Conservation (phyloP, 1,140 invertebrate genomes). For the Calephelis virginiensis region DNA sequence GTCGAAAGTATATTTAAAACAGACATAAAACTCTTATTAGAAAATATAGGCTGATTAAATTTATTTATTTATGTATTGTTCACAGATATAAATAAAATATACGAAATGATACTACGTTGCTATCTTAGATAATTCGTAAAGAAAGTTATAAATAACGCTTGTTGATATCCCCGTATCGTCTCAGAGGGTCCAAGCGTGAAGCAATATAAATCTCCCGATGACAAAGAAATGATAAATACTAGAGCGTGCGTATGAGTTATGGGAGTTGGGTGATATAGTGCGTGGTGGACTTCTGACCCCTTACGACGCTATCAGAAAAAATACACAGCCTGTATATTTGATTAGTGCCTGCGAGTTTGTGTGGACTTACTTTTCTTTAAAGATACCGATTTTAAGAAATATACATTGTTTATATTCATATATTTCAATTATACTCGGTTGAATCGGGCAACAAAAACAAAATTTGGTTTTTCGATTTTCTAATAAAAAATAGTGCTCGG, state of each 20-base stretch:
- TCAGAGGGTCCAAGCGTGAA: slow-evolving; percentile 33
- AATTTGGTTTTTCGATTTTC: too few species aligned
- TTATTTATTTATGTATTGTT: too few species aligned
- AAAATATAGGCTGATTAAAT: too few species aligned
- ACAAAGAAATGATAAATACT: slow-evolving; percentile 60
- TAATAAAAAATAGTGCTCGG: too few species aligned
- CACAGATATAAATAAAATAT: background rate
- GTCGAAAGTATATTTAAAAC: too few species aligned
- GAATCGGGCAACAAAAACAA: too few species aligned
- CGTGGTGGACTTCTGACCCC: slow-evolving; percentile 31
- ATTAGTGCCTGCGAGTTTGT: background rate
- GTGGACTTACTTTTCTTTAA: too few species aligned
- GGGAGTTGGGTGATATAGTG: slow-evolving; percentile 37
- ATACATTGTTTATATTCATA: too few species aligned
- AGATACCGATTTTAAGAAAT: too few species aligned
- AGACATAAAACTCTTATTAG: background rate
- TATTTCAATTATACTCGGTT: too few species aligned
- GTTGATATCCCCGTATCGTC: slow-evolving; percentile 41
- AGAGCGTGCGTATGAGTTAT: slow-evolving; percentile 43
- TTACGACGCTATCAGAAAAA: background rate
- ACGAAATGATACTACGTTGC: background rate
- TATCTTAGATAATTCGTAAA: slow-evolving; percentile 9
- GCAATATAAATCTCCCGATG: slow-evolving; percentile 46
- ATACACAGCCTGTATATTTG: background rate
- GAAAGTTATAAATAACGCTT: slow-evolving; percentile 38